Evolutionary conservation across 2,797 vertebrate genomes (phyloP), one percentile per base, ranked within the genome.

Genomic region (Loriculus beryllinus): DNA sequence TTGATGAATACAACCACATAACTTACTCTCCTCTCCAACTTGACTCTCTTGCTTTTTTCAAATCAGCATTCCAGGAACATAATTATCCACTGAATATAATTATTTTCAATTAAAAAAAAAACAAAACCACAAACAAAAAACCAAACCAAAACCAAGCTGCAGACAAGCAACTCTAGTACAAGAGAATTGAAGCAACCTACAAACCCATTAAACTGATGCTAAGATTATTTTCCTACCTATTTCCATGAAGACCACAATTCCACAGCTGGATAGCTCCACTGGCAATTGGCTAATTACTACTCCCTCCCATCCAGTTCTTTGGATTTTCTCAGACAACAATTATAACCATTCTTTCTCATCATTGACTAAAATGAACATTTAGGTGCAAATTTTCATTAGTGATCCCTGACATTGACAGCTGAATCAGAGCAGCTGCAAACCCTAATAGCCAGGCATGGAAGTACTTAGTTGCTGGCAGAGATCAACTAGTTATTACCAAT

Each of bases 341-440:
- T 52, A 74, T 40, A 86, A 70, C 14, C 7, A 11, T 21, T 79
- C 43, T 72, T 81, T 56, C 65, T 92, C 69, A 89, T 64, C 39
- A 37, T 10, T 72, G 69, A 39, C n/a, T 70, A 67, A 85, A 90
- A 92, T 31, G 9, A 90, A 59, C 88, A 93, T 49, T 89, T 62
- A 56, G n/a, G 29, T 28, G 23, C 68, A 63, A 48, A 49, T 79
- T 93, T 90, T 86, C 10, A 0, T 74, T 74, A 79, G 37, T 43
- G 64, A 90, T 59, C 51, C 45, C 78, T 64, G 60, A 64, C 40
- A 40, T 1, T 40, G 62, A 81, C 71, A 86, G 72, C 65, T 88
- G 77, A 95, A 88, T 65, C 31, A 64, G 29, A 91, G 74, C 82
- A 92, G 76, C 69, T 94, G 80, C 65, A 86, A 89, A 71, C 28